Conservation (phyloP, 2,888 invertebrate genomes). For the Atherix ibis region DNA sequence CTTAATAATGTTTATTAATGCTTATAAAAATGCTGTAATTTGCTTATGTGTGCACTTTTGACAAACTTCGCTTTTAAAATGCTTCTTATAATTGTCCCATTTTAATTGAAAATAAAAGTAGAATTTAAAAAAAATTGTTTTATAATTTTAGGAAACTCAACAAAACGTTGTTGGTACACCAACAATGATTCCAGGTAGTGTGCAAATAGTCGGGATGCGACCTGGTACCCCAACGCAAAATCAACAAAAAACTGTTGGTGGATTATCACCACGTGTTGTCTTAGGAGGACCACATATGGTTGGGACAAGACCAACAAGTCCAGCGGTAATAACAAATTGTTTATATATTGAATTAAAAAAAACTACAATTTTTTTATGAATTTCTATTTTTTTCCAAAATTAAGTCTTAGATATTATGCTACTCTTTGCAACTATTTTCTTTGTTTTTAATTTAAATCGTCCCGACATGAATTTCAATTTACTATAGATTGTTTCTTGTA, state of each 20-base stretch:
- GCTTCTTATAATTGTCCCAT: no score
- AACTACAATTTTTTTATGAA: not conserved
- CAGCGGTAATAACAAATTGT: slow-evolving; percentile 40
- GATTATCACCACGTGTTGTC: slow-evolving; percentile 66
- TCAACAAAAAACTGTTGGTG: slow-evolving; percentile 60
- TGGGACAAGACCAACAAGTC: slow-evolving; percentile 63
- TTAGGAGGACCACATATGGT: slow-evolving; percentile 70
- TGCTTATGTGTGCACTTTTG: no score
- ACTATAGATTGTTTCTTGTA: no score
- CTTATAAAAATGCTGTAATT: no score
- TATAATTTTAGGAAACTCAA: slow-evolving; percentile 35
- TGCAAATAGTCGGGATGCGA: slow-evolving; percentile 74
- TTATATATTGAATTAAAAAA: not conserved
- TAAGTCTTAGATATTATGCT: not conserved
- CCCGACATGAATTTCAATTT: no score
- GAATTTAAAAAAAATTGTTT: no score
- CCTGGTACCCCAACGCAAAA: slow-evolving; percentile 52
- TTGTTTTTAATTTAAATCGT: no score
- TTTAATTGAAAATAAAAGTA: no score
- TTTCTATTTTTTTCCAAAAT: not conserved
- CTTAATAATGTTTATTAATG: no score
- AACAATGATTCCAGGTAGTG: slow-evolving; percentile 55
- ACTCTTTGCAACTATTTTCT: slow-evolving; percentile 7
- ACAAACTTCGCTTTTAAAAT: no score
- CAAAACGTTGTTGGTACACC: slow-evolving; percentile 43